Evolutionary conservation across 2,888 invertebrate genomes (phyloP).

Genomic region (Carpatolechia fugitivella): DNA sequence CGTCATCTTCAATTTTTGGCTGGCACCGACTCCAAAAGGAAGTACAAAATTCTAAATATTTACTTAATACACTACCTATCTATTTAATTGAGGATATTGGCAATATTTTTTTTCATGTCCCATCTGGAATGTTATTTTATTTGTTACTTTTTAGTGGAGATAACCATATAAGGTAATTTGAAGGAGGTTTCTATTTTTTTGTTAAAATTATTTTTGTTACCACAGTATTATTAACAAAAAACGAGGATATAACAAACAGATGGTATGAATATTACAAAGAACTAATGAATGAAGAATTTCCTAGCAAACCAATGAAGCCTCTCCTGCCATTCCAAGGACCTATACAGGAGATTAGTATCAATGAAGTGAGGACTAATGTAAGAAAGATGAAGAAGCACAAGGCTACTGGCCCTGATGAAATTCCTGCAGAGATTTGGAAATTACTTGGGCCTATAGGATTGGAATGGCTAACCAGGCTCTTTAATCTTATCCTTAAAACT

Average conservation of each 20-base stretch:
- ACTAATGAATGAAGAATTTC: constrained; percentile 1
- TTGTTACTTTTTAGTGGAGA: no score
- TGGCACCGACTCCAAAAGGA: no score
- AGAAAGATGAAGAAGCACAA: constrained; percentile 11
- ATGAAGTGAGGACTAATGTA: neutral
- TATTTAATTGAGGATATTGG: no score
- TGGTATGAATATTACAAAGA: constrained; percentile 1
- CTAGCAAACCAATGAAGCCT: neutral
- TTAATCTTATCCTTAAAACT: neutral
- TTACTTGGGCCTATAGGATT: neutral
- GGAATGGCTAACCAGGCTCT: neutral
- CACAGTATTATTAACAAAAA: neutral
- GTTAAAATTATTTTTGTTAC: no score
- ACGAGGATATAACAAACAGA: neutral
- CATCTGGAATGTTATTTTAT: no score
- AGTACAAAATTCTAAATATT: no score
- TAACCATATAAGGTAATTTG: no score
- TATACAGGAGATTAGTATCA: neutral
- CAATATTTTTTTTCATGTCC: no score
- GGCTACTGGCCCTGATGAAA: constrained; percentile 13
- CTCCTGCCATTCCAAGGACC: neutral
- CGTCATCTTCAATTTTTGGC: no score
- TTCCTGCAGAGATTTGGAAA: constrained; percentile 17
- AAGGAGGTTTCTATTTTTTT: no score
- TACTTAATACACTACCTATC: no score